phyloP scores from a whole-genome alignment of 1,140 invertebrate genomes.

The Acromyrmex charruanus region DNA sequence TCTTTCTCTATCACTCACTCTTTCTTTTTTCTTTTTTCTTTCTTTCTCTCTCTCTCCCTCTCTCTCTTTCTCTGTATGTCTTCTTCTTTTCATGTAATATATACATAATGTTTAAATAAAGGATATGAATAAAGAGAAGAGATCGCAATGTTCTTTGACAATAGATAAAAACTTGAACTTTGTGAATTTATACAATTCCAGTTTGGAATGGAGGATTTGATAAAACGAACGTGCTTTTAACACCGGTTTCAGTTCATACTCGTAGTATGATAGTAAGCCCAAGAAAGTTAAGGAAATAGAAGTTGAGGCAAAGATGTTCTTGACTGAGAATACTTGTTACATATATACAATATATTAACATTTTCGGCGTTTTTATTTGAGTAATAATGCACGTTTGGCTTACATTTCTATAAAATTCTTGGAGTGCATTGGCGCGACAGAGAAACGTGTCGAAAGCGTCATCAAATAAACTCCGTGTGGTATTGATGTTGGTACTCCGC shows the following conservation, averaged over 20 bases:
- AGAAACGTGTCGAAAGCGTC: conserved; percentile 50
- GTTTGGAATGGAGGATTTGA: conserved; percentile 43
- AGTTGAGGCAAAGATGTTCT: background rate
- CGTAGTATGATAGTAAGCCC: conserved; percentile 2
- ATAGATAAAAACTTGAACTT: background rate
- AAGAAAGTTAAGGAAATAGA: conserved; percentile 8
- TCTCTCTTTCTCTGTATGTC: background rate
- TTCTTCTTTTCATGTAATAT: background rate
- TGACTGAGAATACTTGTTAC: conserved; percentile 36
- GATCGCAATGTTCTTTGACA: background rate
- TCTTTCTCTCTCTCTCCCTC: background rate
- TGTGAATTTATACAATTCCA: background rate
- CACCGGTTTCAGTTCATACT: conserved; percentile 67
- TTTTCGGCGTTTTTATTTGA: conserved; percentile 50
- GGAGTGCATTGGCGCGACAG: conserved; percentile 1
- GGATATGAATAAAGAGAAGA: background rate
- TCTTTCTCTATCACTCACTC: no score
- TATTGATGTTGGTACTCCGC: conserved; percentile 27
- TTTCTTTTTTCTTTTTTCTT: no score
- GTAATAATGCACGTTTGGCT: conserved; percentile 65
- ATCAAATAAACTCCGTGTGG: conserved; percentile 65
- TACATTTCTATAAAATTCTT: conserved; percentile 27
- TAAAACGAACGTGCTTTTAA: conserved; percentile 75
- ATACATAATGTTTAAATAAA: background rate
- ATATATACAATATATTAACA: conserved; percentile 62